Conservation (phyloP, 2,888 invertebrate genomes). For the Harpagoxenus sublaevis region DNA sequence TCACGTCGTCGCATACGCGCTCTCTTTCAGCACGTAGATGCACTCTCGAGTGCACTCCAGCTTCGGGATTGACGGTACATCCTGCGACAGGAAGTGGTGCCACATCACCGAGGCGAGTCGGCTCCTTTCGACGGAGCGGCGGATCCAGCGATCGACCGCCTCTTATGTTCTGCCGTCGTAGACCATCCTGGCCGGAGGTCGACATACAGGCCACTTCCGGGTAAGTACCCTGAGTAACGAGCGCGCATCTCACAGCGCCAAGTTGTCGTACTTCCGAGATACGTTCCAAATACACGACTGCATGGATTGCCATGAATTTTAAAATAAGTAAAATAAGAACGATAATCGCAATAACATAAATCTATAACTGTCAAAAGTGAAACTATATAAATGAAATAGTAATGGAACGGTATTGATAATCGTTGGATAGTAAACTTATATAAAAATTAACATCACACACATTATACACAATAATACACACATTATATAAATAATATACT, state of each 20-base stretch:
- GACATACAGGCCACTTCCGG: slow-evolving; percentile 94
- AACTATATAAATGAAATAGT: neutral
- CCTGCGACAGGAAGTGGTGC: slow-evolving; percentile 77
- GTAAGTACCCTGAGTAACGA: slow-evolving; percentile 87
- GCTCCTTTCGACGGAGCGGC: slow-evolving; percentile 87
- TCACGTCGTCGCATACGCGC: slow-evolving; percentile 81
- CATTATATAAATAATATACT: neutral
- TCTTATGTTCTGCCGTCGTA: slow-evolving; percentile 92
- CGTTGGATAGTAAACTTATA: neutral
- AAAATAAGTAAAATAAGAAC: neutral
- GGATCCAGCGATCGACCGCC: slow-evolving; percentile 89
- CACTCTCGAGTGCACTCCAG: slow-evolving; percentile 80
- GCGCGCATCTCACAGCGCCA: neutral
- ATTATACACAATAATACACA: neutral
- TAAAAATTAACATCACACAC: neutral
- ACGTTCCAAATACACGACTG: neutral
- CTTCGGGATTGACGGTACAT: slow-evolving; percentile 79
- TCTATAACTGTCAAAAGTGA: neutral
- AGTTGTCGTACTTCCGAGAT: neutral
- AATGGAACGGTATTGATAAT: neutral
- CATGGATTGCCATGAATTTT: neutral
- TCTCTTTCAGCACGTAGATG: slow-evolving; percentile 81
- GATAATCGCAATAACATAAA: neutral
- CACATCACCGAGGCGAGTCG: slow-evolving; percentile 84
- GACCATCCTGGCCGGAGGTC: slow-evolving; percentile 94